Evolutionary conservation across 2,797 vertebrate genomes (phyloP).

Genomic region (Lutjanus campechanus): DNA sequence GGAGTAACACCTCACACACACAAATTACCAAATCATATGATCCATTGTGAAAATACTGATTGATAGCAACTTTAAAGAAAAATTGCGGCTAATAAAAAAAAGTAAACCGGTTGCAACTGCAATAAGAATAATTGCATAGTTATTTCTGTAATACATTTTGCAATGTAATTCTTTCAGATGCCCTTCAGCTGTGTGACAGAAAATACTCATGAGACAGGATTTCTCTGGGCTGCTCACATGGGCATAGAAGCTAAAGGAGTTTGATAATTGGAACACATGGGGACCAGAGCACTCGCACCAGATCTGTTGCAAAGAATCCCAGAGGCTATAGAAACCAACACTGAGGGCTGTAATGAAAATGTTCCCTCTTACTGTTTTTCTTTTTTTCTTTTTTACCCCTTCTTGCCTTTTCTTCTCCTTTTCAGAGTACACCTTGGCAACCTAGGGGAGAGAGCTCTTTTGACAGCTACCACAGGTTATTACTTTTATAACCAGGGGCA

Average conservation of each 20-base stretch:
- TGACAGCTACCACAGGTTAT: constrained; percentile 81
- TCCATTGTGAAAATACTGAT: not conserved
- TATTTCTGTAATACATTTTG: constrained; percentile 20
- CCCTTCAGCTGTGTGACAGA: constrained; percentile 53
- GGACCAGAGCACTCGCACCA: constrained; percentile 51
- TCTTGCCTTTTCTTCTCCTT: constrained; percentile 48
- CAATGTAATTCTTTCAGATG: constrained; percentile 27
- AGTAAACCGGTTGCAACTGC: constrained; percentile 5
- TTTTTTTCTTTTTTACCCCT: constrained; percentile 15
- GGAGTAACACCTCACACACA: too few relatives aligned
- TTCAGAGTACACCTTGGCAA: constrained; percentile 57
- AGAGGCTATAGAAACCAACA: constrained; percentile 69
- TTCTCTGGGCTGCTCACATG: constrained; percentile 51
- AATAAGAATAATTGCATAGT: constrained; percentile 23
- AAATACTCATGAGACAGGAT: constrained; percentile 48
- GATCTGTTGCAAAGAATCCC: constrained; percentile 69
- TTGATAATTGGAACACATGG: constrained; percentile 78
- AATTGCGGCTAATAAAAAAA: constrained; percentile 1
- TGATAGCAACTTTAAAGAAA: not conserved
- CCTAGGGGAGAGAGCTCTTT: constrained; percentile 61
- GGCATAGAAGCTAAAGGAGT: constrained; percentile 58
- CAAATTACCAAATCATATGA: not conserved
- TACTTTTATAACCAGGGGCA: constrained; percentile 81
- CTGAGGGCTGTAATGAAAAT: constrained; percentile 75
- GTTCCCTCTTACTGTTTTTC: constrained; percentile 38